Conservation (phyloP, 2,113 vertebrate genomes). For the Thamnophis sirtalis region DNA sequence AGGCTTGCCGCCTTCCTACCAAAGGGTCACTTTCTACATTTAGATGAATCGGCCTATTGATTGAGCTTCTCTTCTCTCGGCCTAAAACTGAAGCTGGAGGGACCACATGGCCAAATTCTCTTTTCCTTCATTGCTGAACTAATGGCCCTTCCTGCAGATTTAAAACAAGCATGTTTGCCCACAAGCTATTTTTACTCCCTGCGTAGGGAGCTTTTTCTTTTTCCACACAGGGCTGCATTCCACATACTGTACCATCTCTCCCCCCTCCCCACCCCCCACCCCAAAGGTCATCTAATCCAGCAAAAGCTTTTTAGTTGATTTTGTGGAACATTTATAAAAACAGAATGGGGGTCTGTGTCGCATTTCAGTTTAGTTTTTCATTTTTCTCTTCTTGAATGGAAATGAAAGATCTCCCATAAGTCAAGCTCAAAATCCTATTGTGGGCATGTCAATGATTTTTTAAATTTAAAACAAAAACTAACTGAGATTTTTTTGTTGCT, state of each 20-base stretch:
- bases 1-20: not conserved
- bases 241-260: not conserved
- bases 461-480: not conserved
- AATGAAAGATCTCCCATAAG: not conserved
- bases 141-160: not conserved
- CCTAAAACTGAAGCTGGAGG: not conserved
- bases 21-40: not conserved
- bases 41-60: not conserved
- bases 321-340: not conserved
- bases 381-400: not conserved
- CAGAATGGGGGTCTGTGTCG: not conserved
- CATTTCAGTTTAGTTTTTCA: not conserved
- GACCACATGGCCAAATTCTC: not conserved
- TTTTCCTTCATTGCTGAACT: not conserved
- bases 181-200: not conserved
- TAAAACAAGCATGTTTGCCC: not conserved
- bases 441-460: not conserved
- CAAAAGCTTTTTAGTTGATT: not conserved
- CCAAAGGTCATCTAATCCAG: not conserved
- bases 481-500: not conserved
- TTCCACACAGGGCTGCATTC: not conserved
- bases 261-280: not conserved
- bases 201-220: not conserved
- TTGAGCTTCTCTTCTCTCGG: not conserved
- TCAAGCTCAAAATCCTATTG: not conserved